A percentile compares a stretch with the other conserved stretches of the same genome.
phyloP scores from a whole-genome alignment of 2,797 vertebrate species.

The Ctenosaura bakeri region DNA sequence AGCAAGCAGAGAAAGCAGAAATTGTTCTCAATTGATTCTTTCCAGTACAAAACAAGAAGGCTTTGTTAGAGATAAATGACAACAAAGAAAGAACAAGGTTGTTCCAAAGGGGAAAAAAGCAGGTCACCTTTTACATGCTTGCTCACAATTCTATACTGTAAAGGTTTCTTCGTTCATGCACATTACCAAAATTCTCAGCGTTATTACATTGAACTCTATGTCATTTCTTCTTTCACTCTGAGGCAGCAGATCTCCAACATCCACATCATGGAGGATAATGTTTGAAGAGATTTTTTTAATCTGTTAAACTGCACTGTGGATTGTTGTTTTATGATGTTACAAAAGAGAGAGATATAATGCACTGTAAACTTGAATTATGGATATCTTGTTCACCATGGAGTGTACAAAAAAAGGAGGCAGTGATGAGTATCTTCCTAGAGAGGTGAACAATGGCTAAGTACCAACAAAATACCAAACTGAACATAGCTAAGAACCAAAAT shows the following conservation, averaged over 20 bases:
- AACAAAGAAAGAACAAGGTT: slow-evolving; percentile 30
- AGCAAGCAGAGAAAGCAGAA: slow-evolving; percentile 38
- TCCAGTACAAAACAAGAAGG: slow-evolving; percentile 16
- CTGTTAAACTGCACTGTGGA: neutral
- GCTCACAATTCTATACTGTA: slow-evolving; percentile 42
- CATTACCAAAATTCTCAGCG: slow-evolving; percentile 34
- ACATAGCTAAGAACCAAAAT: slow-evolving; percentile 3
- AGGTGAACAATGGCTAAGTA: neutral
- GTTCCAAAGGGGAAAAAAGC: slow-evolving; percentile 22
- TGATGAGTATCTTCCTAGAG: slow-evolving; percentile 2
- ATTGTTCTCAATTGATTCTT: slow-evolving; percentile 48
- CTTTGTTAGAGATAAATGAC: slow-evolving; percentile 13
- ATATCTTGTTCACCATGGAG: slow-evolving; percentile 25
- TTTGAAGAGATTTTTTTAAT: neutral
- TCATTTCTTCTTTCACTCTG: slow-evolving; percentile 50
- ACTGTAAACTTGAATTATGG: neutral
- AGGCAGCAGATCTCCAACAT: slow-evolving; percentile 59
- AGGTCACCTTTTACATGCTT: slow-evolving; percentile 45
- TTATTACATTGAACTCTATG: neutral
- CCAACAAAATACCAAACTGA: too few relatives aligned
- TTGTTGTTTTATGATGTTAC: neutral
- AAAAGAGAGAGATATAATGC: neutral
- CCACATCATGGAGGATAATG: slow-evolving; percentile 35
- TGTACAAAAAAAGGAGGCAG: neutral
- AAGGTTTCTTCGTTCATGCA: slow-evolving; percentile 58